Evolutionary conservation across 2,888 invertebrate genomes (phyloP), one percentile per base, ranked within the genome.

Genomic region (Drosophila mettleri): DNA sequence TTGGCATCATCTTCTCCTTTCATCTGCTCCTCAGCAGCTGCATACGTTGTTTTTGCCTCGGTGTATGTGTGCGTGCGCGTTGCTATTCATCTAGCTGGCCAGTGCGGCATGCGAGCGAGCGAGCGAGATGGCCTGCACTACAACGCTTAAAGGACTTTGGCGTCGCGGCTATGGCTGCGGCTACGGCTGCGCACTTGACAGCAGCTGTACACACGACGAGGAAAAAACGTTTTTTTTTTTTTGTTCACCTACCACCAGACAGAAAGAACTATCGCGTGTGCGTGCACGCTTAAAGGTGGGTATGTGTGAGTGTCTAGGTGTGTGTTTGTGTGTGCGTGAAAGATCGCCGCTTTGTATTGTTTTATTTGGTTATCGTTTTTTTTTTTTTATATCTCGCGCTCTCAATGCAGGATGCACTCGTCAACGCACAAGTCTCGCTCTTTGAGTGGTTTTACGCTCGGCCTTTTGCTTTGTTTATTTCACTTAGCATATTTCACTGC

Each of bases 161-260:
- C 64, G 74, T 64, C 55, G 52, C 80, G 83, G 33, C 20, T 14
- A 22, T 29, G 16, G 20, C 46, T 20, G 33, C 48, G 33, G 41
- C 80, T 73, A 64, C 83, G 86, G 48, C 80, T 77, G 74, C 84
- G 82, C 84, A 82, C 86, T 82, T 86, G 82, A 81, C 78, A 80
- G 84, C 81, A 84, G 80, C 81, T 82, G 74, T 83, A 80, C 83
- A 78, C 48, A 69, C 62, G 55, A 46, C 34, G 43, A 20, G 34
- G 31, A 57, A 60, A 68, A 66, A 54, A 51, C 58, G 33, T 58
- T 75, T 57, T 52, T 38, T 36, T 34, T 34, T 60, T 64, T 51
- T 71, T 49, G 34, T 64, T 65, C 72, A 65, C 57, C 72, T 71
- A 66, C 72, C 72, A 71, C 71, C 71, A 57, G 22, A 48, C 54